Conservation (phyloP, 2,888 invertebrate species). For the Trichogramma dendrolimi region DNA sequence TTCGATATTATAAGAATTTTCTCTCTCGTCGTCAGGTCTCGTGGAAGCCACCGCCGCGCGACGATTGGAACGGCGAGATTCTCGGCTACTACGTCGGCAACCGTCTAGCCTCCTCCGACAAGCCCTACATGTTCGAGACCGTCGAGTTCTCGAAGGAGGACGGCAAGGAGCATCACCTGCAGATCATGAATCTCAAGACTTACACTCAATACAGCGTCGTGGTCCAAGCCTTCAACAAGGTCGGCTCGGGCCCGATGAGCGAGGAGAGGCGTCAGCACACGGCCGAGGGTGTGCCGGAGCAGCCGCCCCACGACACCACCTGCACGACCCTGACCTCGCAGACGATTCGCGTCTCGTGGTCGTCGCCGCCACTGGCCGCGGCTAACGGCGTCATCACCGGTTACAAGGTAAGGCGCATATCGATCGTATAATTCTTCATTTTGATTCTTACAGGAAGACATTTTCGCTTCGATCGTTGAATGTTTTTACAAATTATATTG, state of each 20-base stretch:
- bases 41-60: conserved; percentile 85
- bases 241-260: conserved; percentile 87
- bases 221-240: conserved; percentile 90
- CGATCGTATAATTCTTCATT: not conserved
- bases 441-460: no score
- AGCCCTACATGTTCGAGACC: conserved; percentile 85
- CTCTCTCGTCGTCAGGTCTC: conserved; percentile 57
- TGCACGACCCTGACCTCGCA: conserved; percentile 92
- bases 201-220: conserved; percentile 96
- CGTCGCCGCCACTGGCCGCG: conserved; percentile 84
- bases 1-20: not conserved
- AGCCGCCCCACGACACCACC: conserved; percentile 85
- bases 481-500: no score
- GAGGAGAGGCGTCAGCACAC: conserved; percentile 87
- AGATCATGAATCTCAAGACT: conserved; percentile 77
- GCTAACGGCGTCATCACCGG: conserved; percentile 95
- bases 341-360: conserved; percentile 91
- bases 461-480: no score
- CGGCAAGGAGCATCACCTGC: conserved; percentile 83
- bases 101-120: conserved; percentile 77
- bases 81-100: conserved; percentile 87
- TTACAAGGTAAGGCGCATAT: conserved; percentile 62
- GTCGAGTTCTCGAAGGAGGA: conserved; percentile 89
- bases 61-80: conserved; percentile 91
- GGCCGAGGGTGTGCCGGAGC: conserved; percentile 89